Percentiles rank a stretch among this genome's conserved stretches.
These are phyloP conservation scores for Disparrhopalites patrizii DNA, from an alignment of 2,888 invertebrate species.

Conservation along the genomic window DNA sequence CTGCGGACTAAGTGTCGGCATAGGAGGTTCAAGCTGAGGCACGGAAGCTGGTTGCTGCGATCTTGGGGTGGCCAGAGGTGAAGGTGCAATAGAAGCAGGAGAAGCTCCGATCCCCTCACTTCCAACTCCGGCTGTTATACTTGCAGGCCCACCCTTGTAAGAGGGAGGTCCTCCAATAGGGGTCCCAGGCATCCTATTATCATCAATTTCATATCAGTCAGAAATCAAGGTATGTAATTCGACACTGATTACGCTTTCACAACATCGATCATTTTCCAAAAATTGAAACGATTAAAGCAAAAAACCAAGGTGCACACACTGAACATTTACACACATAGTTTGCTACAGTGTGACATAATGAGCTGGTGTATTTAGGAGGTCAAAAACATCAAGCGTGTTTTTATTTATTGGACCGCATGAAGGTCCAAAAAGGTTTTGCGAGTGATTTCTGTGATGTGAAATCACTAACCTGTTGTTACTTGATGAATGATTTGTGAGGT, in stretches of 20 bases:
- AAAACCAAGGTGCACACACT: no score
- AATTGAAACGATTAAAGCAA: no score
- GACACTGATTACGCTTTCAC: no score
- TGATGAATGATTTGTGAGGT: conserved; percentile 34
- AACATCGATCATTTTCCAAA: no score
- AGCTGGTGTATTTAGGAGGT: no score
- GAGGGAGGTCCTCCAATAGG: conserved; percentile 65
- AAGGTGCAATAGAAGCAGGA: conserved; percentile 64
- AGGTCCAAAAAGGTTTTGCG: conserved; percentile 7
- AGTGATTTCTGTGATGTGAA: conserved; percentile 24
- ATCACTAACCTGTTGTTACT: conserved; percentile 44
- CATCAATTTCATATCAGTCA: no score
- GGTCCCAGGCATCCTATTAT: conserved; percentile 53
- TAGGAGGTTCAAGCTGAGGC: conserved; percentile 42
- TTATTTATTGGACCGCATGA: neutral
- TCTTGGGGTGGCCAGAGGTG: conserved; percentile 66
- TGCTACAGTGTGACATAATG: no score
- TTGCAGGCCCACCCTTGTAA: conserved; percentile 55
- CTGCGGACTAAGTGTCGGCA: conserved; percentile 48
- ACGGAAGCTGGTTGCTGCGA: conserved; percentile 61
- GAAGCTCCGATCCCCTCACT: conserved; percentile 57
- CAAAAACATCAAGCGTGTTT: conserved; percentile 10
- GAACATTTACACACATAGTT: no score
- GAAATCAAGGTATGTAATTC: no score
- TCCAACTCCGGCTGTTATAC: conserved; percentile 30